Base-by-base conservation (phyloP, 2,797 vertebrate genomes). In the Mionectes olivaceus region DNA sequence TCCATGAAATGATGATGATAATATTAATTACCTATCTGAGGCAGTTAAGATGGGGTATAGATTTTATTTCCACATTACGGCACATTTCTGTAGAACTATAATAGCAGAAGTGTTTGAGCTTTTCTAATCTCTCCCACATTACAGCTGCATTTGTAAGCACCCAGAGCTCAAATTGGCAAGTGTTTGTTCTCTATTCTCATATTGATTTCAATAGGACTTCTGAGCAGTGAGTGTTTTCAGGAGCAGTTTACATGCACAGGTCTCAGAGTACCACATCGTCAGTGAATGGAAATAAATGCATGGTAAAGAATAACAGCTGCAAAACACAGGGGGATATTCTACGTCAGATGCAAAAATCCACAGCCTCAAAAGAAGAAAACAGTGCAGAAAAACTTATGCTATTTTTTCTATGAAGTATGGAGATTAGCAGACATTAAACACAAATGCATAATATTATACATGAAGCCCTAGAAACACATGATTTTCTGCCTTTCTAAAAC, bases 141-240 rank as follows among this genome's bases (percentile, higher is more conserved):
- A 67, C 69, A 94, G 73, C 65, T 85, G 69, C 71, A 89, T 81
- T 47, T 89, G 87, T 86, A 86, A 88, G 83, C 80, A 94, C 44
- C 19, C 70, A 69, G 63, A 89, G 80, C 89, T 90, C 87, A 90
- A 82, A 93, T 5, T 88, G 84, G 85, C 70, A 94, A 88, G 52
- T 70, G 84, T 91, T 90, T 92, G 56, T 87, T 95, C 93, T 93
- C 89, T 73, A 71, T 90, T 94, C 89, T 94, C 85, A 23, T 73
- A 91, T 63, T 79, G 89, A 95, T 94, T 96, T 95, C 93, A 94
- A 87, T 30, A 89, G 89, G 86, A 84, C 70, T 91, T 90, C 33
- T 84, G 87, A 93, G 93, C 91, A 90, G 47, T 37, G 65, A 83
- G 52, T 61, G 80, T 56, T 96, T 95, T 86, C 56, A 39, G 90